Conservation (phyloP, 1,140 invertebrate genomes). For the Danaus melanippus region DNA sequence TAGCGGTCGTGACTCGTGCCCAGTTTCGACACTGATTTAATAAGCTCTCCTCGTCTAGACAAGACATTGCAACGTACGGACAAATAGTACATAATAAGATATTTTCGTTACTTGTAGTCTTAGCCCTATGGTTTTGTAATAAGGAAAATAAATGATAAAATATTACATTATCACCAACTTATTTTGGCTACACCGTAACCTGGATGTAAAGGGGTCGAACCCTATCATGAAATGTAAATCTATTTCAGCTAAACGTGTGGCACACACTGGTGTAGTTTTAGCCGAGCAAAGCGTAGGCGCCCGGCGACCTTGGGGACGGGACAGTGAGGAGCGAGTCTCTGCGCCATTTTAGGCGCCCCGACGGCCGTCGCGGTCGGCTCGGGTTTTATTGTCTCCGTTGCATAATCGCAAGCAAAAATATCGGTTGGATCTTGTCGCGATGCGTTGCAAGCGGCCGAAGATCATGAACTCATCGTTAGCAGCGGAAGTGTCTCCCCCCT, state of each 20-base stretch:
- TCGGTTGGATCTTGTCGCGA: conserved; percentile 33
- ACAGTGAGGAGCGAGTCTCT: conserved; percentile 57
- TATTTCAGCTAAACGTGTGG: conserved; percentile 56
- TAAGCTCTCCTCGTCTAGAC: conserved; percentile 37
- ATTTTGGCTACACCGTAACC: no score
- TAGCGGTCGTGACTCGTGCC: conserved; percentile 21
- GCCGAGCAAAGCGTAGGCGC: conserved; percentile 62
- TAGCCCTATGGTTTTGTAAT: no score
- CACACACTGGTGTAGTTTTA: conserved; percentile 54
- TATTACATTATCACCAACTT: no score
- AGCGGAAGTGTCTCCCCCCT: conserved; percentile 21
- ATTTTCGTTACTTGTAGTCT: no score
- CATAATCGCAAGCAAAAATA: conserved; percentile 57
- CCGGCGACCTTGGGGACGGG: conserved; percentile 56
- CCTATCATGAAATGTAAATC: conserved; percentile 51
- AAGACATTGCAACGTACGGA: background rate
- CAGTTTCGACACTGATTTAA: conserved; percentile 43
- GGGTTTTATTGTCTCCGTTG: conserved; percentile 69
- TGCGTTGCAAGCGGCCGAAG: conserved; percentile 36
- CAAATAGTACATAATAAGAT: no score
- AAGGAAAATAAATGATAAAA: no score
- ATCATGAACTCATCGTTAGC: conserved; percentile 49
- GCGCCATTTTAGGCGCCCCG: conserved; percentile 65
- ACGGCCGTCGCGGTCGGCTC: conserved; percentile 54
- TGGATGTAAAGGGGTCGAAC: no score